Evolutionary conservation across 2,113 vertebrate species (phyloP).

Genomic region (Sander vitreus): DNA sequence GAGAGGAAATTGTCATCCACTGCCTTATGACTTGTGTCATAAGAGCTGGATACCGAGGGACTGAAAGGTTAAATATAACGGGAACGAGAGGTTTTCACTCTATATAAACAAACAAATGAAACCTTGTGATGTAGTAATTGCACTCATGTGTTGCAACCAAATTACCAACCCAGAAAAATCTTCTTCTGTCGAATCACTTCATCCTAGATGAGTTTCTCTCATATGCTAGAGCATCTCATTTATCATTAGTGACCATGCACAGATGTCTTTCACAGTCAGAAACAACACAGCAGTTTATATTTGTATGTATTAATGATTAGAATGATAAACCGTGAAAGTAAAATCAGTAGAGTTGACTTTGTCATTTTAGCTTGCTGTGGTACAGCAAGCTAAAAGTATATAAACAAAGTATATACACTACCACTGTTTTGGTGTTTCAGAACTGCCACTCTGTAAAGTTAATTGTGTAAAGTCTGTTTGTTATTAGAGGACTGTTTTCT

Average conservation of each 20-base stretch:
- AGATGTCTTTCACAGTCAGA: conserved; percentile 16
- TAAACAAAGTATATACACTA: too few relatives aligned
- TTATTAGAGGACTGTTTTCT: neutral
- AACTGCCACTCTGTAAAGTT: neutral
- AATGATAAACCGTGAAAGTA: neutral
- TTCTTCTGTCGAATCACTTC: neutral
- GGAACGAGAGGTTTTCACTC: neutral
- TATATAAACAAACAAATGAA: neutral
- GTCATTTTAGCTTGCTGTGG: neutral
- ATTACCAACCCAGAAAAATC: conserved; percentile 1
- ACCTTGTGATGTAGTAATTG: neutral
- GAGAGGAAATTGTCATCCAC: conserved; percentile 8
- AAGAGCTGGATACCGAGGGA: neutral
- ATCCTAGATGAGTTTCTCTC: conserved; percentile 11
- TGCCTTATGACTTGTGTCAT: conserved; percentile 44
- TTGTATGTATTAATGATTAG: neutral
- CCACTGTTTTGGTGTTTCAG: neutral
- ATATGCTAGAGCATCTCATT: conserved; percentile 7
- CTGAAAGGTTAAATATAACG: conserved; percentile 1
- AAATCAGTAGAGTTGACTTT: neutral
- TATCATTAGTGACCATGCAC: conserved; percentile 31
- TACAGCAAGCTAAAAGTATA: too few relatives aligned
- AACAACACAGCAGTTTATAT: neutral
- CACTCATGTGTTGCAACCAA: neutral
- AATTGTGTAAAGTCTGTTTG: neutral